Evolutionary conservation across 2,113 vertebrate genomes (phyloP), one percentile per base, ranked within the genome.

Genomic region (Spea multiplicata): DNA sequence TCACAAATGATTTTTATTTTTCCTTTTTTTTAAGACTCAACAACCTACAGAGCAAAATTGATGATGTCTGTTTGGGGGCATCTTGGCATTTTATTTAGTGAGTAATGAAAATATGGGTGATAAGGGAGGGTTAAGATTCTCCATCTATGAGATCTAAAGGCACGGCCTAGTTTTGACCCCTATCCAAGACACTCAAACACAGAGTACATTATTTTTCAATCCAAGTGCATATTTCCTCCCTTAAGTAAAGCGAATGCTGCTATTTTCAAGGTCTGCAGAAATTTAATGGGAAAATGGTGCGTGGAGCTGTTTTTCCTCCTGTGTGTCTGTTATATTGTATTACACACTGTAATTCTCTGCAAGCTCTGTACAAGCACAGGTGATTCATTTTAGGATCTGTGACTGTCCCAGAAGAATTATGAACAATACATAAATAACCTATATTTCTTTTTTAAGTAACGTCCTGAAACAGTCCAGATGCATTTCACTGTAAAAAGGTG

Each of bases 341-440:
- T 16, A 44, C 57, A 46, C 47, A 46, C 45, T 48, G n/a, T 47
- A 64, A 73, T 66, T 30, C 62, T 12, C 71, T 73, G 44, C 14
- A 66, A 47, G 13, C 46, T 79, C 70, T 9, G 62, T 48, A 73
- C 45, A 65, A 59, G 52, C 61, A 66, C 62, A 73, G 70, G 62
- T 8, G 14, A 50, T 46, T 57, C 49, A 76, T 67, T 16, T 16
- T 76, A 65, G 17, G 45, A 76, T 55, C 62, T 16, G 48, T 66
- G 46, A 44, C 50, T 30, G 48, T 66, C 77, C 70, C 77, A 67
- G 62, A 73, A 71, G 77, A 79, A 48, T 70, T 70, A 13, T 50
- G 53, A 57, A 66, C 47, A 57, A 73, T 62, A 73, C 57, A 73
- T 65, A 66, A 73, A 73, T 73, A 17, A 66, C 48, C 67, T 50